Evolutionary conservation across 2,888 invertebrate genomes (phyloP).

Genomic region (Lepetodrilus schrolli): DNA sequence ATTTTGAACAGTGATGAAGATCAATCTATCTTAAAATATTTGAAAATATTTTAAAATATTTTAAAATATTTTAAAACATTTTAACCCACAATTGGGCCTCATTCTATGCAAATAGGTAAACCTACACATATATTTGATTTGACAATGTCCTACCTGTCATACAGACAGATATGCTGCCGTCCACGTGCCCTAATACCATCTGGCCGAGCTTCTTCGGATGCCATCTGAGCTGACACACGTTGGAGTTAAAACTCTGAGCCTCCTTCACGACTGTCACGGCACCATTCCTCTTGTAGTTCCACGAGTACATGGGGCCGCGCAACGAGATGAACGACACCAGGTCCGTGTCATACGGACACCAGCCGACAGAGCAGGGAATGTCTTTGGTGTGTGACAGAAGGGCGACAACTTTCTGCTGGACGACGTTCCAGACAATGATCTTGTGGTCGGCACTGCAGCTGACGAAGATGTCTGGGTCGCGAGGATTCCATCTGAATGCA

Average conservation of each 20-base stretch:
- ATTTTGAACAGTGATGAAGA: no score
- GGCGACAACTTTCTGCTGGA: conserved; percentile 68
- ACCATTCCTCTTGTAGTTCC: conserved; percentile 58
- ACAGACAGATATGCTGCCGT: conserved; percentile 74
- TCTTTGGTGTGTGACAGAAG: conserved; percentile 60
- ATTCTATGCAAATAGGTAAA: no score
- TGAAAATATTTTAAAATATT: not conserved
- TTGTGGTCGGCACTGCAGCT: conserved; percentile 71
- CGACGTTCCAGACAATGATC: conserved; percentile 74
- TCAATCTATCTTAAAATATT: no score
- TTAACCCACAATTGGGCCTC: not conserved
- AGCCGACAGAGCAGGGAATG: conserved; percentile 68
- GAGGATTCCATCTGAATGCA: conserved; percentile 74
- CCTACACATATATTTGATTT: no score
- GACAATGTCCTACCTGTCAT: conserved; percentile 57
- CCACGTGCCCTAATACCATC: conserved; percentile 73
- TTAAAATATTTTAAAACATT: not conserved
- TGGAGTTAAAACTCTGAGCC: conserved; percentile 58
- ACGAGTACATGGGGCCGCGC: conserved; percentile 71
- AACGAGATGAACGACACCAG: conserved; percentile 61
- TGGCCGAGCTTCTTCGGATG: conserved; percentile 68
- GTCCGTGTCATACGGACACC: conserved; percentile 68
- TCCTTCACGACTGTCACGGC: conserved; percentile 56
- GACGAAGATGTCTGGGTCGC: conserved; percentile 72
- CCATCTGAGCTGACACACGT: conserved; percentile 70